Evolutionary conservation across 2,888 invertebrate genomes (phyloP).

Genomic region (Sicus ferrugineus): DNA sequence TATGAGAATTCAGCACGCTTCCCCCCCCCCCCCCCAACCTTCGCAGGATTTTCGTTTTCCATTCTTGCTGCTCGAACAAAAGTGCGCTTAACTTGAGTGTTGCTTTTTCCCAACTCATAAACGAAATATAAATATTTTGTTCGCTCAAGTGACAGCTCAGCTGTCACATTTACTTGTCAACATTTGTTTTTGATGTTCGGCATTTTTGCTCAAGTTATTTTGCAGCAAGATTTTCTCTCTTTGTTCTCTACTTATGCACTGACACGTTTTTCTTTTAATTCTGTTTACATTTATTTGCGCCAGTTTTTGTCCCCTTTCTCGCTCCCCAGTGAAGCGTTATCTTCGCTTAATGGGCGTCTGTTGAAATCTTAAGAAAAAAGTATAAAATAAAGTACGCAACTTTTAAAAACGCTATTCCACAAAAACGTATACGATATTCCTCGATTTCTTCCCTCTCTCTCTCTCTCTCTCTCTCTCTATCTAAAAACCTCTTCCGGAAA

Average conservation of each 20-base stretch:
- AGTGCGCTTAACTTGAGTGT: conserved; percentile 35
- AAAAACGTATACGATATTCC: background rate
- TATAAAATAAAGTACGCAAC: background rate
- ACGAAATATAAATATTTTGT: conserved; percentile 25
- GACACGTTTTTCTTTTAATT: conserved; percentile 34
- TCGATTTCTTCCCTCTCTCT: background rate
- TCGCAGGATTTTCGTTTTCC: background rate
- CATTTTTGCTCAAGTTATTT: conserved; percentile 9
- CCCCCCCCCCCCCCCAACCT: background rate
- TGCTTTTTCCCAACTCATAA: conserved; percentile 26
- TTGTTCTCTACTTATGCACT: conserved; percentile 31
- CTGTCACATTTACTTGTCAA: conserved; percentile 40
- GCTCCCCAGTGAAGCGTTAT: no score
- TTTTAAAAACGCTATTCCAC: background rate
- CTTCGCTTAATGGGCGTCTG: background rate
- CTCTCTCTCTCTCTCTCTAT: background rate
- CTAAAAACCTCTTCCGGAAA: background rate
- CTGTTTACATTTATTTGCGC: conserved; percentile 38
- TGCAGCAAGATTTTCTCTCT: background rate
- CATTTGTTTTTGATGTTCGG: conserved; percentile 37
- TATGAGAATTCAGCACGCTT: no score
- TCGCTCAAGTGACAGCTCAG: conserved; percentile 39
- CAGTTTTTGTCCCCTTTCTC: conserved; percentile 3
- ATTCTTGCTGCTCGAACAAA: background rate
- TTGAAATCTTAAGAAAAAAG: background rate